Evolutionary conservation across 2,888 invertebrate species (phyloP).

Genomic region (Copidosoma aretas): DNA sequence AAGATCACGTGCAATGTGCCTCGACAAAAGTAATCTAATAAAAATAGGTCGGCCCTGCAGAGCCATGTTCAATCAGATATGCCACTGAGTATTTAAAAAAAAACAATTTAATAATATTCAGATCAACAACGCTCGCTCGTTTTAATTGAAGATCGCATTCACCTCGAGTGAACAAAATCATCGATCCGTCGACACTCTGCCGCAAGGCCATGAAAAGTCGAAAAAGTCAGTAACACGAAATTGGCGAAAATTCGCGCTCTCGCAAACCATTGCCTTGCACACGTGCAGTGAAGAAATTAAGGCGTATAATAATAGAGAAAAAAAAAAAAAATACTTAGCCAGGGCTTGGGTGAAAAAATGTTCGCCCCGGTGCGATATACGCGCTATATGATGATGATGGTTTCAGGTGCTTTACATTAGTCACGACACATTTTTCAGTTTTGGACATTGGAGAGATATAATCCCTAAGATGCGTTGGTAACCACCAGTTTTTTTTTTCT

Average conservation of each 20-base stretch:
- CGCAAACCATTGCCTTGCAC: background rate
- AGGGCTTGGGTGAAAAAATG: slow-evolving; percentile 7
- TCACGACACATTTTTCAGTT: too few relatives aligned
- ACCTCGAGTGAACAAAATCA: background rate
- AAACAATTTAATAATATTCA: too few relatives aligned
- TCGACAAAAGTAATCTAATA: too few relatives aligned
- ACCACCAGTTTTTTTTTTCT: too few relatives aligned
- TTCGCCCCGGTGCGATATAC: background rate
- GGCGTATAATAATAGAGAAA: background rate
- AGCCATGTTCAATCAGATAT: too few relatives aligned
- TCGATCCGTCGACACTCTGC: background rate
- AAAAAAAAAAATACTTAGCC: background rate
- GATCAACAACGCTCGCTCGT: background rate
- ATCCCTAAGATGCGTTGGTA: too few relatives aligned
- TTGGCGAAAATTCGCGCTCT: slow-evolving; percentile 5
- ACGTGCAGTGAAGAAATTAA: background rate
- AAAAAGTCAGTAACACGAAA: background rate
- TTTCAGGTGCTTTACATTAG: too few relatives aligned
- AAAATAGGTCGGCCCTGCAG: too few relatives aligned
- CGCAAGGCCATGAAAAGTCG: background rate
- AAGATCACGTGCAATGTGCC: too few relatives aligned
- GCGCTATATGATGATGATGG: too few relatives aligned
- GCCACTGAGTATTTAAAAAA: too few relatives aligned
- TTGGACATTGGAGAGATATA: too few relatives aligned
- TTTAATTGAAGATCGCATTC: background rate